Conservation (phyloP, 2,113 vertebrate genomes). For the Carlito syrichta region DNA sequence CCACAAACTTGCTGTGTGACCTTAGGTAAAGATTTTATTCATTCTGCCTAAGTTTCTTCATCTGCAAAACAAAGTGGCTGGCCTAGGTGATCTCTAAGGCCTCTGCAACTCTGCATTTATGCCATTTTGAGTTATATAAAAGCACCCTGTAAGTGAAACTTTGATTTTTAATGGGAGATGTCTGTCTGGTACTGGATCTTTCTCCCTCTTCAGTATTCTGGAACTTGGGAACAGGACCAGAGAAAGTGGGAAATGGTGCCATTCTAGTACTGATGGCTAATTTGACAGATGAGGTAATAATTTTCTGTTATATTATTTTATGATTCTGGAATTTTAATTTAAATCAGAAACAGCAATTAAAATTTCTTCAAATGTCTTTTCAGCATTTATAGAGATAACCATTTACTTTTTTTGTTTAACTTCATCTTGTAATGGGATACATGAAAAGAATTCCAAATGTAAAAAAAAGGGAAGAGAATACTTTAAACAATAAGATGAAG, state of each 20-base stretch:
- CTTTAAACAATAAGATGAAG: not conserved
- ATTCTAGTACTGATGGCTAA: not conserved
- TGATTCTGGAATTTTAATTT: slow-evolving; percentile 40
- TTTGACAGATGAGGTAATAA: slow-evolving; percentile 8
- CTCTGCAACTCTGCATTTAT: not conserved
- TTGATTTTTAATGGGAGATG: not conserved
- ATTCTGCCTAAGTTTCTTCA: not conserved
- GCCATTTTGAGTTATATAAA: not conserved
- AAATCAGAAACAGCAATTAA: slow-evolving; percentile 45
- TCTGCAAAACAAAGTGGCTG: not conserved
- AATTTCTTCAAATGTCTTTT: slow-evolving; percentile 44
- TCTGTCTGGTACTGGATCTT: not conserved
- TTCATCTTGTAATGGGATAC: not conserved
- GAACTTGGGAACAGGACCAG: not conserved
- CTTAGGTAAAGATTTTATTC: not conserved
- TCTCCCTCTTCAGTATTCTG: not conserved
- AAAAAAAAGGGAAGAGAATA: not conserved
- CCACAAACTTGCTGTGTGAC: not conserved
- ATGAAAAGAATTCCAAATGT: slow-evolving; percentile 32
- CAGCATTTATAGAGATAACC: slow-evolving; percentile 16
- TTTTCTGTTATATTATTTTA: slow-evolving; percentile 46
- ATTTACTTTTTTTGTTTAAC: slow-evolving; percentile 28
- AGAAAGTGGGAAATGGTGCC: not conserved
- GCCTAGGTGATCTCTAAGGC: not conserved
- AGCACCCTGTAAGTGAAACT: not conserved